These are phyloP conservation scores for Chauna torquata DNA, from an alignment of 2,113 vertebrate genomes.

Conservation along the genomic window DNA sequence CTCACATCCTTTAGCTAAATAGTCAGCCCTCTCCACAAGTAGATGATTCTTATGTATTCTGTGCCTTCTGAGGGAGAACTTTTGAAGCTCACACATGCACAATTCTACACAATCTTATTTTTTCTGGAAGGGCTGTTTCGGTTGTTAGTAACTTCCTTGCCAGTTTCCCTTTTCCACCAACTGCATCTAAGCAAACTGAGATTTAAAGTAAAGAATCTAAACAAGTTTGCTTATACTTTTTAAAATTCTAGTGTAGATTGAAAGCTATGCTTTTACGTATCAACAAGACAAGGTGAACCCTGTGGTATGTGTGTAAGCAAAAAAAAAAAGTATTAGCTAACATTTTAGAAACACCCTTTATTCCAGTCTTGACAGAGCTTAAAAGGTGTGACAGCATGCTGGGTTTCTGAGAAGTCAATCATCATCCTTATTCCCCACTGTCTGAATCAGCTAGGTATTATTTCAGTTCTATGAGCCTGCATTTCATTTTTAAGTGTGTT, in stretches of 20 bases:
- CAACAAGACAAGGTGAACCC: neutral
- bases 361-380: neutral
- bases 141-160: neutral
- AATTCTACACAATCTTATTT: neutral
- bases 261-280: neutral
- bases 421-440: neutral
- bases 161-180: neutral
- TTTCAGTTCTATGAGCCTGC: neutral
- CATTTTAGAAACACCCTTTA: constrained; percentile 3
- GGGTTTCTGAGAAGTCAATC: constrained; percentile 17
- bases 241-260: neutral
- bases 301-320: neutral
- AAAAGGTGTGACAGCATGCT: neutral
- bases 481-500: constrained; percentile 12
- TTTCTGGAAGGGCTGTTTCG: neutral
- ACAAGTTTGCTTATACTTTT: neutral
- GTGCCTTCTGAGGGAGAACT: neutral
- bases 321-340: neutral
- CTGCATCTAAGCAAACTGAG: neutral
- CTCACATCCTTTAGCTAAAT: neutral
- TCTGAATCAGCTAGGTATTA: neutral
- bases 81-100: neutral
- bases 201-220: neutral
- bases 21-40: neutral
- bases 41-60: neutral